Evolutionary conservation across 2,113 vertebrate species (phyloP).

Genomic region (Hyla sarda): DNA sequence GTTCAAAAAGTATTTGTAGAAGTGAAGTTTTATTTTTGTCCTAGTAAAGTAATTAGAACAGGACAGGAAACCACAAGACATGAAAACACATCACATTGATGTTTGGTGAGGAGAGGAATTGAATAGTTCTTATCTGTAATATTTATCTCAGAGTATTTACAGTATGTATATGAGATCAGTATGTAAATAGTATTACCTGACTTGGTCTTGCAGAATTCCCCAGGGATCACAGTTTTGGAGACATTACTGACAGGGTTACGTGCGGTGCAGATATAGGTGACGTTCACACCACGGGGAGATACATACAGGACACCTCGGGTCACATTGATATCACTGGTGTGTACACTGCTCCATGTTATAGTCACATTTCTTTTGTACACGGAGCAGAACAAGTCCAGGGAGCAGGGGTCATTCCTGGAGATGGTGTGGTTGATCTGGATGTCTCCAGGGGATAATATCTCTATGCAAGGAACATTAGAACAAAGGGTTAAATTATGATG

Average conservation of each 20-base stretch:
- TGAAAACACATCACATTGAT: too few relatives aligned
- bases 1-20: too few relatives aligned
- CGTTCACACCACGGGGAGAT: neutral
- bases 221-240: neutral
- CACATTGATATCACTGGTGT: neutral
- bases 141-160: too few relatives aligned
- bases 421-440: neutral
- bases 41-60: too few relatives aligned
- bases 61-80: too few relatives aligned
- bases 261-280: neutral
- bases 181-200: neutral
- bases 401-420: neutral
- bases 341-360: neutral
- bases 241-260: neutral
- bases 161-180: too few relatives aligned
- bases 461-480: neutral
- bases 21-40: too few relatives aligned
- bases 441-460: neutral
- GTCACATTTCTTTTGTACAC: neutral
- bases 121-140: too few relatives aligned
- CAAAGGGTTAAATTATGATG: neutral
- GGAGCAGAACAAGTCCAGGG: neutral
- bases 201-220: neutral
- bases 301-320: neutral
- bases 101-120: too few relatives aligned